phyloP scores from a whole-genome alignment of 1,140 invertebrate species.

The Lepidurus couesii region DNA sequence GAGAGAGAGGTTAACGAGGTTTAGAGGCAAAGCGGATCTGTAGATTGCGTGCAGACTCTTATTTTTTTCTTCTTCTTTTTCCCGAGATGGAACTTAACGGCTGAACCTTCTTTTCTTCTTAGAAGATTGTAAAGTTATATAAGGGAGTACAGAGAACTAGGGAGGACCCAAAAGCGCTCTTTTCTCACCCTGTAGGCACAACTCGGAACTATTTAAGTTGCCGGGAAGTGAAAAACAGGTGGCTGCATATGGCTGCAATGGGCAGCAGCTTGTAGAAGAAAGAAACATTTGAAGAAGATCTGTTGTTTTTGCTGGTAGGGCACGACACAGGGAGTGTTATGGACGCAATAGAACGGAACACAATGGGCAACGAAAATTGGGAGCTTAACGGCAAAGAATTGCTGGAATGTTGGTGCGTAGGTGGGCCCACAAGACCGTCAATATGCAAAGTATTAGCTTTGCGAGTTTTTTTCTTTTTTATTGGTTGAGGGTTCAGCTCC shows the following conservation, averaged over 20 bases:
- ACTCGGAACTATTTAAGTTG: too few species aligned
- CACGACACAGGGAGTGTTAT: not conserved
- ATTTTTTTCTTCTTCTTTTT: too few species aligned
- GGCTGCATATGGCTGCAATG: not conserved
- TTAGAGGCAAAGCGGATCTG: not conserved
- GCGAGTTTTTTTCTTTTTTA: not conserved
- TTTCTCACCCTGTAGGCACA: too few species aligned
- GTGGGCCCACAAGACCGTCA: not conserved
- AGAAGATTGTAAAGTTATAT: not conserved
- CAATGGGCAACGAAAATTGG: not conserved
- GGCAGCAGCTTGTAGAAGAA: not conserved
- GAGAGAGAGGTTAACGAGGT: not conserved
- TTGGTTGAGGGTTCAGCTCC: not conserved
- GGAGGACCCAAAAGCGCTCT: too few species aligned
- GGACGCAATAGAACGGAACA: not conserved
- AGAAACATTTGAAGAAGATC: not conserved
- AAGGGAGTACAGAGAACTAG: too few species aligned
- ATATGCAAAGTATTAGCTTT: not conserved
- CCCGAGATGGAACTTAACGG: not conserved
- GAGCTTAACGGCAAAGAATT: not conserved
- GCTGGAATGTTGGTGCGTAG: not conserved
- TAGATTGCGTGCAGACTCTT: not conserved
- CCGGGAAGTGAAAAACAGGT: not conserved
- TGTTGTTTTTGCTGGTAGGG: not conserved
- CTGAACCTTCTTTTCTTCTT: not conserved